Evolutionary conservation across 2,113 vertebrate species (phyloP).

Genomic region (Rhinolophus ferrumequinum): DNA sequence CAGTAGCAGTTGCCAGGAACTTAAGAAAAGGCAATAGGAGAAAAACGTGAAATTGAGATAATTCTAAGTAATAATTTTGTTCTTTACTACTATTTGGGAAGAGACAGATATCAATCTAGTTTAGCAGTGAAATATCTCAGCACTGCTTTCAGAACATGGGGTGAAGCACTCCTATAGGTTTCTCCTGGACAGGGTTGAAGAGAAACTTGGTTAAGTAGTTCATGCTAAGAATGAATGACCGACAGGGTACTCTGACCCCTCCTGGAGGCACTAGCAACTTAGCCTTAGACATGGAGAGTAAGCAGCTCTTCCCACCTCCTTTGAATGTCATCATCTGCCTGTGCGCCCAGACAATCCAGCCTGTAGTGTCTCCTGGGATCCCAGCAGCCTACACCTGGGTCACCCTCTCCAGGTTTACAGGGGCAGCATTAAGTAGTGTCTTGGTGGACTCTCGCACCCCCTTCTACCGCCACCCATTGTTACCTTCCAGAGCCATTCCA

Average conservation of each 20-base stretch:
- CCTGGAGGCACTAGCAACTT: not conserved
- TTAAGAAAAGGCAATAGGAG: conserved; percentile 14
- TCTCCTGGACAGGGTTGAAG: not conserved
- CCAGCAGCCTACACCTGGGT: no score
- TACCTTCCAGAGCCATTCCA: not conserved
- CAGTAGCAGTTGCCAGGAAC: conserved; percentile 9
- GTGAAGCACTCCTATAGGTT: not conserved
- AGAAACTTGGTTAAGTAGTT: not conserved
- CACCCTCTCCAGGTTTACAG: not conserved
- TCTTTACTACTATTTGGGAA: not conserved
- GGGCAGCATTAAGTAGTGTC: not conserved
- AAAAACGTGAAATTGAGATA: not conserved
- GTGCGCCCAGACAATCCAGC: not conserved
- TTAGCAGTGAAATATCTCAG: not conserved
- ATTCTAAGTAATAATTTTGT: conserved; percentile 31
- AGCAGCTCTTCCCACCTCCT: not conserved
- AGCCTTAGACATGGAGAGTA: not conserved
- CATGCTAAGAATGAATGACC: not conserved
- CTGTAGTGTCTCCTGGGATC: not conserved
- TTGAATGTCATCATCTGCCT: not conserved
- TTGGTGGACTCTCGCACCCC: not conserved
- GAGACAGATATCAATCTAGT: not conserved
- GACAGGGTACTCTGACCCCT: no score
- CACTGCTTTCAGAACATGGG: not conserved
- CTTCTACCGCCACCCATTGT: not conserved